These are phyloP conservation scores for Carposina sasakii DNA, from an alignment of 1,140 invertebrate genomes.

Conservation along the genomic window DNA sequence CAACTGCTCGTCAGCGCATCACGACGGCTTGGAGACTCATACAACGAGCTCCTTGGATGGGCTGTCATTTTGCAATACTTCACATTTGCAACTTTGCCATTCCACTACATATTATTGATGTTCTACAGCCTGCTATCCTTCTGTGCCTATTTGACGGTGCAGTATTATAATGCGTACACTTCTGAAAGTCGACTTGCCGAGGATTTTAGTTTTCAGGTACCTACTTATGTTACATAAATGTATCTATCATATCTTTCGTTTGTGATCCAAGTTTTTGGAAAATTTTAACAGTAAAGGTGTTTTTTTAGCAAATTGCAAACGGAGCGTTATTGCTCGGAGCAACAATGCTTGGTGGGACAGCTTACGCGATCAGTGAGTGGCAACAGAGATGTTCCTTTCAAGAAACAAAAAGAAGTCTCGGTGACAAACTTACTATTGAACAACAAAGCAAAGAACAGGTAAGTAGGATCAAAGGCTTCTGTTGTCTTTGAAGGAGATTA, in stretches of 20 bases:
- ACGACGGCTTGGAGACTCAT: slow-evolving; percentile 63
- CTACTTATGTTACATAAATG: not conserved
- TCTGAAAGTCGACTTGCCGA: slow-evolving; percentile 46
- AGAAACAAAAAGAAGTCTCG: slow-evolving; percentile 92
- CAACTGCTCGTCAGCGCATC: slow-evolving; percentile 74
- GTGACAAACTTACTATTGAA: slow-evolving; percentile 93
- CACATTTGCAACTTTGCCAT: slow-evolving; percentile 87
- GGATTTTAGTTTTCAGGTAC: slow-evolving; percentile 56
- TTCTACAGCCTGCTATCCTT: slow-evolving; percentile 50
- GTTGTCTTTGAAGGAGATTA: too few relatives aligned
- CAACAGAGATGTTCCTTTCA: slow-evolving; percentile 91
- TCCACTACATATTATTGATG: slow-evolving; percentile 75
- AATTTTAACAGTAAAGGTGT: slow-evolving; percentile 68
- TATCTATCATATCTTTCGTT: not conserved
- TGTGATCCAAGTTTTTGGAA: not conserved
- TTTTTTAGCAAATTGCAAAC: slow-evolving; percentile 82
- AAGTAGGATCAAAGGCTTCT: slow-evolving; percentile 18
- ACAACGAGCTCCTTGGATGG: slow-evolving; percentile 79
- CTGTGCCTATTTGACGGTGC: slow-evolving; percentile 47
- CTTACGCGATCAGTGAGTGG: slow-evolving; percentile 87
- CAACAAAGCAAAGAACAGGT: slow-evolving; percentile 94
- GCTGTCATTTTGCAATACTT: slow-evolving; percentile 86
- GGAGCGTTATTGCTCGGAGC: slow-evolving; percentile 80
- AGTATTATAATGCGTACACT: slow-evolving; percentile 52
- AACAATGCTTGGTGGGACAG: slow-evolving; percentile 82